Conservation (phyloP, 2,113 vertebrate genomes). For the Aix galericulata region DNA sequence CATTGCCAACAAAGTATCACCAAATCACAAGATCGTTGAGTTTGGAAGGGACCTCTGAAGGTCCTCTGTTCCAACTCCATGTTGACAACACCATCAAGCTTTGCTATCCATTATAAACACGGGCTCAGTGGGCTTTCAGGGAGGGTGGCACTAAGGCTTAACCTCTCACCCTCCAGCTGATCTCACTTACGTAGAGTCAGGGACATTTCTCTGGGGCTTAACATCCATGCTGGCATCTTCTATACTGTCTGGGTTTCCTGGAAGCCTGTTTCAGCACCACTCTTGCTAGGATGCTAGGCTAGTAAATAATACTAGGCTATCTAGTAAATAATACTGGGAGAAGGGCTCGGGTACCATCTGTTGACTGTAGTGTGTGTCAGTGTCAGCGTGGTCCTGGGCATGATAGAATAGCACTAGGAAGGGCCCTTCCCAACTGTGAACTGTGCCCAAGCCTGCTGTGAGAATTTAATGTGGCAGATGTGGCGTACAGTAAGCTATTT, state of each 20-base stretch:
- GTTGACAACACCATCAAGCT: not conserved
- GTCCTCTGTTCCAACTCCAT: not conserved
- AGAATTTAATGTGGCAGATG: not conserved
- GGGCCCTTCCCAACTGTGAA: not conserved
- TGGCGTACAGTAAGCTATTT: not conserved
- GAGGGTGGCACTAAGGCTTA: not conserved
- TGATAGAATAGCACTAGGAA: rapidly evolving
- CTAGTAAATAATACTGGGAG: not conserved
- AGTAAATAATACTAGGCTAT: not conserved
- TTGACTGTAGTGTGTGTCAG: not conserved
- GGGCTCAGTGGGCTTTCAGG: not conserved
- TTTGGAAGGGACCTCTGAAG: not conserved
- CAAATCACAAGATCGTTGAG: not conserved
- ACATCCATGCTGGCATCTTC: not conserved
- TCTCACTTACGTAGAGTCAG: not conserved
- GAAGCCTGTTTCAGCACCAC: not conserved
- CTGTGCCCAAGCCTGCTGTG: not conserved
- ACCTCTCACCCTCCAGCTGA: not conserved
- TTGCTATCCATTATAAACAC: not conserved
- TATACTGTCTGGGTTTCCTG: not conserved
- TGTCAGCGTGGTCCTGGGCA: not conserved
- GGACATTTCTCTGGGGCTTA: not conserved
- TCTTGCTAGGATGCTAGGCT: not conserved
- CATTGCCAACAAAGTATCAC: not conserved
- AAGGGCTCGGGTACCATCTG: not conserved